Conservation (phyloP, 2,797 vertebrate genomes). For the Lateolabrax maculatus region DNA sequence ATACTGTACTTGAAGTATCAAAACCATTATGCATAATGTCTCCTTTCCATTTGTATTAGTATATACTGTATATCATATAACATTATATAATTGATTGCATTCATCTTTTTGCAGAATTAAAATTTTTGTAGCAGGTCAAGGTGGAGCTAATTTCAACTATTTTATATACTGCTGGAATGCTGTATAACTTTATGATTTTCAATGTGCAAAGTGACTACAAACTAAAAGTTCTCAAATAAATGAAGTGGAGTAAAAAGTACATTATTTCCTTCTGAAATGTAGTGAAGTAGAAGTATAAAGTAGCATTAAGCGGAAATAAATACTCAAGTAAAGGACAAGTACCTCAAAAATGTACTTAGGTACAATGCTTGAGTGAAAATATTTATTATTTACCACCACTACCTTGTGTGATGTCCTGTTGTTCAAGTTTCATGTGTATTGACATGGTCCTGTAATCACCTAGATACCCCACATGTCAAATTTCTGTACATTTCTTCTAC, state of each 20-base stretch:
- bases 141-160: not conserved
- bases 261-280: not conserved
- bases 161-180: not conserved
- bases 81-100: not conserved
- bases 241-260: not conserved
- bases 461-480: not conserved
- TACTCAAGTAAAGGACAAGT: not conserved
- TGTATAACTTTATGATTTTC: too few species aligned
- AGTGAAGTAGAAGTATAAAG: not conserved
- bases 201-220: too few species aligned
- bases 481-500: not conserved
- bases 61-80: not conserved
- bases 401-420: not conserved
- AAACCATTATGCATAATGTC: too few species aligned
- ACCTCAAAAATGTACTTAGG: not conserved
- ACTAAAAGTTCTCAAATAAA: not conserved
- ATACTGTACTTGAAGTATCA: not conserved
- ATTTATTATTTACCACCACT: not conserved
- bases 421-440: not conserved
- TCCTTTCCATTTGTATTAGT: not conserved
- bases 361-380: not conserved
- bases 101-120: not conserved
- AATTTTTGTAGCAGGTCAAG: not conserved
- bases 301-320: too few species aligned
- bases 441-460: slow-evolving; percentile 5